Conservation (phyloP, 2,113 vertebrate genomes). For the Dinomys branickii region DNA sequence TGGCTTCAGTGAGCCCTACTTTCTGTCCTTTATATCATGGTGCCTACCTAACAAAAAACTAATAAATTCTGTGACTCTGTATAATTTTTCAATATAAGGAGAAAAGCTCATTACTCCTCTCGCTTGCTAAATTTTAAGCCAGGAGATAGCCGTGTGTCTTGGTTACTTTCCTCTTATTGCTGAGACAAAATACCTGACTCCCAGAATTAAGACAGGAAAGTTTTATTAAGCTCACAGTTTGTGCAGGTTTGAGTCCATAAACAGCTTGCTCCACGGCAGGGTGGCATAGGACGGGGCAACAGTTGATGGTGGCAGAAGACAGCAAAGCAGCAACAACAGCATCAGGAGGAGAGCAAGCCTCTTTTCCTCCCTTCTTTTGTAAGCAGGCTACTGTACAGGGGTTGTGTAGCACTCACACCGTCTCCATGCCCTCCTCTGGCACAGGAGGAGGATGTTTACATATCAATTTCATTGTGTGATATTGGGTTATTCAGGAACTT, state of each 20-base stretch:
- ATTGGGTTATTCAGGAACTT: too few relatives aligned
- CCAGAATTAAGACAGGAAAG: neutral
- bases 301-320: too few relatives aligned
- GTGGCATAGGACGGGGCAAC: too few relatives aligned
- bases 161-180: neutral
- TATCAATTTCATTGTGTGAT: neutral
- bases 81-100: neutral
- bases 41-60: neutral
- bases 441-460: neutral
- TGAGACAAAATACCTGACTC: neutral
- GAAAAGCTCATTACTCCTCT: neutral
- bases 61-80: neutral
- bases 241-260: neutral
- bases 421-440: neutral
- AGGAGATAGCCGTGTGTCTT: neutral
- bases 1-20: neutral
- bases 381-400: neutral
- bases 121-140: constrained; percentile 57
- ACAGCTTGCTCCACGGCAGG: neutral
- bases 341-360: neutral
- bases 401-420: neutral
- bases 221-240: neutral
- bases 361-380: neutral
- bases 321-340: too few relatives aligned
- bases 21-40: neutral